Conservation (phyloP, 2,888 invertebrate species). For the Terebella lapidaria region DNA sequence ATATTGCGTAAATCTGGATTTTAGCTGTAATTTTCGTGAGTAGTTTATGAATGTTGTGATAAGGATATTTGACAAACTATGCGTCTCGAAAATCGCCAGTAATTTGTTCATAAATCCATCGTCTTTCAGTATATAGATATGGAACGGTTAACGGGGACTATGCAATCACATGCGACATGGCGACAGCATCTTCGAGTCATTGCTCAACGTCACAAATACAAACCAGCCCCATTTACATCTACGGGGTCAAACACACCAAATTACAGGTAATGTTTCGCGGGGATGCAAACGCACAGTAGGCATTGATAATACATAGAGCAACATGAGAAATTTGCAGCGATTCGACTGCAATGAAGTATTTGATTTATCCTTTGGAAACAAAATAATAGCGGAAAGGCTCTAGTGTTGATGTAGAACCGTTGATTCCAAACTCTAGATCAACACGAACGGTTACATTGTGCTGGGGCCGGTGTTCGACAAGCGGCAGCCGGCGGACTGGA, state of each 20-base stretch:
- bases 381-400: not conserved
- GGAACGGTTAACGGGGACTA: not conserved
- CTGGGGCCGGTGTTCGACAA: not conserved
- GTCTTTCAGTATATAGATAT: not conserved
- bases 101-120: too few species aligned
- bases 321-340: too few species aligned
- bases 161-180: not conserved
- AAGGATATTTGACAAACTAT: too few species aligned
- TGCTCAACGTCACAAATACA: not conserved
- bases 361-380: not conserved
- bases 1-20: too few species aligned
- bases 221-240: not conserved
- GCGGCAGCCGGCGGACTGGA: not conserved
- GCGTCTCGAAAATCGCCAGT: too few species aligned
- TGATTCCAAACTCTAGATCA: not conserved
- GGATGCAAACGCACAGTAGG: too few species aligned
- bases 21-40: too few species aligned
- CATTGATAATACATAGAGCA: too few species aligned
- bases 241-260: not conserved
- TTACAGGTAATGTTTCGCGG: not conserved
- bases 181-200: too few species aligned
- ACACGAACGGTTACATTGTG: slow-evolving; percentile 2
- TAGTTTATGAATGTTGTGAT: too few species aligned
- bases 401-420: not conserved
- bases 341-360: too few species aligned